Percentiles rank a stretch among this genome's conserved stretches.
Conservation (phyloP, 2,113 vertebrate species). For the Thamnaconus septentrionalis region DNA sequence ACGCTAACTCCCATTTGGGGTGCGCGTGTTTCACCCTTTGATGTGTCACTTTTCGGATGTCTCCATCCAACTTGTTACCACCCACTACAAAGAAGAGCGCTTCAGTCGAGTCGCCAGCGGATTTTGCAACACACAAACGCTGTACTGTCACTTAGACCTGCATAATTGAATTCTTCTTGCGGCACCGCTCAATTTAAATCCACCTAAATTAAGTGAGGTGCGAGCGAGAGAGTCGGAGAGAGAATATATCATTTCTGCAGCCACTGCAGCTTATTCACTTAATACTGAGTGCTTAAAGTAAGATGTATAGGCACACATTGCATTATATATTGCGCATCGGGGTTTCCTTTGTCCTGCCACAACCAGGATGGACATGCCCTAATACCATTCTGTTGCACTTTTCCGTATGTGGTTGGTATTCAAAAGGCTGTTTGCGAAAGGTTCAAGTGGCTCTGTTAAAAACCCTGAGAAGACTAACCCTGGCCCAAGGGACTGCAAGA, state of each 20-base stretch:
- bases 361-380: not conserved
- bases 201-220: conserved; percentile 6
- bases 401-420: too few relatives aligned
- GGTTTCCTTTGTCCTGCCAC: not conserved
- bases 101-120: conserved; percentile 39
- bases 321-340: too few relatives aligned
- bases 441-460: conserved; percentile 42
- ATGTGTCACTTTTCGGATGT: conserved; percentile 30
- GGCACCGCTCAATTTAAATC: conserved; percentile 10
- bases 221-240: too few relatives aligned
- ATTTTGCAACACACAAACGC: conserved; percentile 31
- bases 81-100: conserved; percentile 43
- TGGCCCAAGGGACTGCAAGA: conserved; percentile 46
- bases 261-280: conserved; percentile 5
- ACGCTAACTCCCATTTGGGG: not conserved
- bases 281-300: not conserved
- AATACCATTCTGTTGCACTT: too few relatives aligned
- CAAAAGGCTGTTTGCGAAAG: not conserved
- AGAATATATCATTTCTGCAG: conserved; percentile 1
- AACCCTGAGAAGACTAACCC: conserved; percentile 44
- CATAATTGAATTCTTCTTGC: conserved; percentile 31
- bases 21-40: conserved; percentile 18
- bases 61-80: conserved; percentile 32
- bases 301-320: too few relatives aligned
- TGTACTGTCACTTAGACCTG: conserved; percentile 25